Evolutionary conservation across 2,888 invertebrate species (phyloP).

Genomic region (Apeira syringaria): DNA sequence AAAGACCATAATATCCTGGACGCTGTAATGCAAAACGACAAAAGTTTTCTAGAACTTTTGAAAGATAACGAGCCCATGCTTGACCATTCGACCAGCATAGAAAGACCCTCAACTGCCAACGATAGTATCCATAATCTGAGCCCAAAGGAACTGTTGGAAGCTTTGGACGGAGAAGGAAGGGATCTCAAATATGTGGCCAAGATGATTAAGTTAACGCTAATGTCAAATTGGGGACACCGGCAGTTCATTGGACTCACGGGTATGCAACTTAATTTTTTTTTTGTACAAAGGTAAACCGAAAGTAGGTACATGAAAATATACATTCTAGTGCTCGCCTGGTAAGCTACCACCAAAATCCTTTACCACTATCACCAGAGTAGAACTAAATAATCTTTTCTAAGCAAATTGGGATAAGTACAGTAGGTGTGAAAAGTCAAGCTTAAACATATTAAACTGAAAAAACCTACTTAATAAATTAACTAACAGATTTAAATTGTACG

Average conservation of each 20-base stretch:
- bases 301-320: no score
- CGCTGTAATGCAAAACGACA: slow-evolving; percentile 62
- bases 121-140: slow-evolving; percentile 53
- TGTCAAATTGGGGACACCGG: slow-evolving; percentile 86
- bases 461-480: no score
- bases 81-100: slow-evolving; percentile 44
- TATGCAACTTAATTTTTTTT: no score
- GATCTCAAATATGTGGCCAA: slow-evolving; percentile 60
- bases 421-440: no score
- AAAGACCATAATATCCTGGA: slow-evolving; percentile 89
- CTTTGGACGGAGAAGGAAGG: slow-evolving; percentile 42
- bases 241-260: slow-evolving; percentile 85
- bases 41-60: slow-evolving; percentile 65
- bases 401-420: no score
- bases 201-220: slow-evolving; percentile 79
- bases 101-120: slow-evolving; percentile 85
- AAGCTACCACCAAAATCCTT: no score
- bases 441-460: no score
- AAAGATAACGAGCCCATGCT: slow-evolving; percentile 62
- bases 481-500: no score
- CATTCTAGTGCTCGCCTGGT: no score
- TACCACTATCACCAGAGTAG: no score
- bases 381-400: no score
- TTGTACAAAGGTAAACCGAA: no score
- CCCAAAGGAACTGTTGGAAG: slow-evolving; percentile 45